These are phyloP conservation scores for Pimpla rufipes DNA, from an alignment of 2,888 invertebrate species.

Conservation along the genomic window DNA sequence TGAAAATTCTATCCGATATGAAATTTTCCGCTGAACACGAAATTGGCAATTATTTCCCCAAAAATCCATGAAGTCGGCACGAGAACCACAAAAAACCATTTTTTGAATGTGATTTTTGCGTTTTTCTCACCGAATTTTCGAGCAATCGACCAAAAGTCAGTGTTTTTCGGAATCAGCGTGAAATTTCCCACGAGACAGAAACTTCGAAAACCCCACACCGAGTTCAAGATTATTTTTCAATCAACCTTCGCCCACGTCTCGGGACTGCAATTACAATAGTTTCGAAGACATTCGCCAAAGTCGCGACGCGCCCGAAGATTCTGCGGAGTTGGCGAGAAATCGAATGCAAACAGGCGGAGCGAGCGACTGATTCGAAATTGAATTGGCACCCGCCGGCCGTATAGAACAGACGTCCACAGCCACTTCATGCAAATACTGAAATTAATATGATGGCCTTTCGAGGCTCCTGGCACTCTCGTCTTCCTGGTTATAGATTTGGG, in stretches of 20 bases:
- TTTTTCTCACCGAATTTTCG: too few relatives aligned
- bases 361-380: constrained; percentile 46
- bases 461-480: constrained; percentile 43
- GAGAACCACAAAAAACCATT: too few relatives aligned
- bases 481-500: constrained; percentile 27
- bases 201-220: too few relatives aligned
- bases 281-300: constrained; percentile 10
- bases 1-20: too few relatives aligned
- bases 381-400: constrained; percentile 36
- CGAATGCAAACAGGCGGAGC: constrained; percentile 50
- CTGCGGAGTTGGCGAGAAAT: constrained; percentile 49
- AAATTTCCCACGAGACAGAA: too few relatives aligned
- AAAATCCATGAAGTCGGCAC: too few relatives aligned
- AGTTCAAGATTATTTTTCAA: background rate
- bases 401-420: constrained; percentile 12
- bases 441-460: constrained; percentile 55
- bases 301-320: background rate
- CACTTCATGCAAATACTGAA: constrained; percentile 55
- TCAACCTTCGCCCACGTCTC: background rate
- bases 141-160: too few relatives aligned
- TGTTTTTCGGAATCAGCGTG: too few relatives aligned
- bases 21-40: too few relatives aligned
- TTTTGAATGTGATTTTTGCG: too few relatives aligned
- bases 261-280: constrained; percentile 3
- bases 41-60: too few relatives aligned